Percentiles rank a stretch among this genome's conserved stretches.
Evolutionary conservation across 2,888 invertebrate species (phyloP).

Genomic region (Archaeoteleia sp.): DNA sequence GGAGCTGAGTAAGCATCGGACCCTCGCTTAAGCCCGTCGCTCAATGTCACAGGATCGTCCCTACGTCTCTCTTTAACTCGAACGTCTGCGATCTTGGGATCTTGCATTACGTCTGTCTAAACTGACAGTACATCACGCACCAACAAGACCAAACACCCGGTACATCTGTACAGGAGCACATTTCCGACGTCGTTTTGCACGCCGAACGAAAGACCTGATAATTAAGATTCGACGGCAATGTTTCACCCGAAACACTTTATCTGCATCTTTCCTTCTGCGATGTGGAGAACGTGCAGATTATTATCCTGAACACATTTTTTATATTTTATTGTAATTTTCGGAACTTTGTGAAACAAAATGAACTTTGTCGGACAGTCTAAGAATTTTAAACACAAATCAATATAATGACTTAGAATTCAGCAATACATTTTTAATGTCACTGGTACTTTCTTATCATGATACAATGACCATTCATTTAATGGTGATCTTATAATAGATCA

Average conservation of each 20-base stretch:
- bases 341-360: too few relatives aligned
- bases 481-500: conserved; percentile 49
- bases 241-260: too few relatives aligned
- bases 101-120: conserved; percentile 55
- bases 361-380: too few relatives aligned
- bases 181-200: conserved; percentile 26
- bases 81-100: conserved; percentile 46
- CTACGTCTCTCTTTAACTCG: conserved; percentile 66
- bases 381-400: too few relatives aligned
- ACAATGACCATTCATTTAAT: conserved; percentile 49
- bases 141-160: conserved; percentile 45
- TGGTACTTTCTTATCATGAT: conserved; percentile 6
- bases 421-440: not conserved
- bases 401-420: too few relatives aligned
- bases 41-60: conserved; percentile 65
- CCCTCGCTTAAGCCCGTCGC: conserved; percentile 65
- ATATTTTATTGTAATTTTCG: too few relatives aligned
- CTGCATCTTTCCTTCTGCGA: too few relatives aligned
- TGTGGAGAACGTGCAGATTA: too few relatives aligned
- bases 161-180: conserved; percentile 47
- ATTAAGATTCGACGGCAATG: conserved; percentile 28
- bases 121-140: conserved; percentile 53
- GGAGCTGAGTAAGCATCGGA: conserved; percentile 57
- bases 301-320: too few relatives aligned
- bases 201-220: conserved; percentile 28